These are phyloP conservation scores for Brachyistius frenatus DNA, from an alignment of 2,113 vertebrate genomes.

Conservation along the genomic window DNA sequence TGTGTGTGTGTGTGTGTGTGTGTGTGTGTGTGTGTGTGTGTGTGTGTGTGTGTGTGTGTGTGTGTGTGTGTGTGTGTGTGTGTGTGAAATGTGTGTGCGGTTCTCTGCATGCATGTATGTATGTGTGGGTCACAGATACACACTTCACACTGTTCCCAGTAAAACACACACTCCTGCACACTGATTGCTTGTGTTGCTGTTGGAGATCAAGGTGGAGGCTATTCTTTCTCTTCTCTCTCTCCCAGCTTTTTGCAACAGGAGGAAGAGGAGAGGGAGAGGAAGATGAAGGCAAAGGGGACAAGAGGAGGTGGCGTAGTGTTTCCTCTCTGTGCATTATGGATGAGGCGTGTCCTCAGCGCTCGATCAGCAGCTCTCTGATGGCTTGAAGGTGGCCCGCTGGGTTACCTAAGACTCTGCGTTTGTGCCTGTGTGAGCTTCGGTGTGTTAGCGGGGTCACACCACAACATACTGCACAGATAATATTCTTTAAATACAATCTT, in stretches of 20 bases:
- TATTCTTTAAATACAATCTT: too few species aligned
- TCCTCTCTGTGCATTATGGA: slow-evolving; percentile 75
- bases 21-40: slow-evolving; percentile 2
- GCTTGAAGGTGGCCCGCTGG: slow-evolving; percentile 31
- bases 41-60: slow-evolving; percentile 4
- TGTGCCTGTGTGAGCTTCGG: slow-evolving; percentile 24
- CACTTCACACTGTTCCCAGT: not conserved
- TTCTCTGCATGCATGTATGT: not conserved
- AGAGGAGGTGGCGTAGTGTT: slow-evolving; percentile 64
- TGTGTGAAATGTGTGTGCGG: not conserved
- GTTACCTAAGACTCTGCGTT: slow-evolving; percentile 50
- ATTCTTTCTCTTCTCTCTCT: slow-evolving; percentile 14
- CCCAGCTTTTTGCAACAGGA: not conserved
- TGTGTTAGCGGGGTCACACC: slow-evolving; percentile 2
- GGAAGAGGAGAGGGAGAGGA: not conserved
- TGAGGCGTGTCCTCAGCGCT: slow-evolving; percentile 55
- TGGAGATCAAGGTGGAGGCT: slow-evolving; percentile 6
- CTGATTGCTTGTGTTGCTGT: not conserved
- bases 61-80: not conserved
- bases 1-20: not conserved
- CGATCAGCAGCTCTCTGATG: slow-evolving; percentile 50
- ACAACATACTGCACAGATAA: too few species aligned
- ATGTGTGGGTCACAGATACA: not conserved
- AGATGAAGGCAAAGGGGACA: slow-evolving; percentile 26
- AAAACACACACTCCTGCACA: slow-evolving; percentile 8